Evolutionary conservation across 2,797 vertebrate genomes (phyloP), one percentile per base, ranked within the genome.

Genomic region (Xenentodon cancila): DNA sequence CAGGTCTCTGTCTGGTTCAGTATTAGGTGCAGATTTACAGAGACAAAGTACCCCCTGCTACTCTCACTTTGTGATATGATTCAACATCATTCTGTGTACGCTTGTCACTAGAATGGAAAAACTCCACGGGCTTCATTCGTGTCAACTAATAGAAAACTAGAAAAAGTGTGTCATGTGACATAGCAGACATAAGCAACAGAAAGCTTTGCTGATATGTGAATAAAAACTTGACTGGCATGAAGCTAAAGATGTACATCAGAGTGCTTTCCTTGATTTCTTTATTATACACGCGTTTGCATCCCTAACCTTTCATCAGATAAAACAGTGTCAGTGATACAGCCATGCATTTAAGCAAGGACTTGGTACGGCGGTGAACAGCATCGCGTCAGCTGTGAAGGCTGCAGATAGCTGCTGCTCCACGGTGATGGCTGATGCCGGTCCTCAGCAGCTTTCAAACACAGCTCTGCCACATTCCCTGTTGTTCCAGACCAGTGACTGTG

Each of bases 401-500:
- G 57, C 46, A 62, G 73, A 58, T 17, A 44, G 52, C 58, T 58
- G 64, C 47, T 17, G 61, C 4, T 25, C 59, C 7, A 65, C 47
- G 48, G 40, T 50, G 59, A 53, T 57, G 73, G 49, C 57, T 62
- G 52, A 52, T 73, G 79, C 75, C 79, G 75, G 63, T 74, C 64
- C 77, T 16, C 13, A 52, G 60, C 70, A 47, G 59, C 61, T 71
- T 76, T 73, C 50, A 66, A 71, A 47, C 60, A 49, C 27, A 64
- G 49, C 43, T 7, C 51, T 54, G 53, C 68, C 68, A 75, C 53
- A 57, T 64, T 69, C 57, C 54, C 62, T 68, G 71, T 71, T 80
- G 70, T 83, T 83, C 66, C 75, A 77, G 69, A 75, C 68, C 77
- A 73, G 60, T 55, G 72, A 76, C 52, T 71, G 21, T 59, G 42